These are phyloP conservation scores for Lepus townsendii DNA, from an alignment of 2,797 vertebrate genomes.

Conservation along the genomic window DNA sequence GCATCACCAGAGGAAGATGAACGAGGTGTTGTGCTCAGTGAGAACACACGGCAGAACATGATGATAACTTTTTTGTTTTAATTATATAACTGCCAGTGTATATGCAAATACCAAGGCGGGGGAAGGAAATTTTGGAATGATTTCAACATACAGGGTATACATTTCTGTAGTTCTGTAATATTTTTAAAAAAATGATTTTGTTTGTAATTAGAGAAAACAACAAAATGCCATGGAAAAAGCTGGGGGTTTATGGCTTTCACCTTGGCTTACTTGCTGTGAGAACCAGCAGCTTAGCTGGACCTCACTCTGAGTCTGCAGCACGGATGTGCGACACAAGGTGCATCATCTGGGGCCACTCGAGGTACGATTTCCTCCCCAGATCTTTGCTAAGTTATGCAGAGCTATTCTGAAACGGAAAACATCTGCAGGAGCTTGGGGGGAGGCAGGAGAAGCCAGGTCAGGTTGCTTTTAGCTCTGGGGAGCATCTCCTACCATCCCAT, in stretches of 20 bases:
- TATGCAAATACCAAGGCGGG: background rate
- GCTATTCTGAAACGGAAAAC: background rate
- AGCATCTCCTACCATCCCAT: background rate
- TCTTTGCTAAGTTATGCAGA: background rate
- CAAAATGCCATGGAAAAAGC: background rate
- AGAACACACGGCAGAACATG: background rate
- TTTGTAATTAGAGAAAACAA: constrained; percentile 11
- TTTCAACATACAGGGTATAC: background rate
- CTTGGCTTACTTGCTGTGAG: background rate
- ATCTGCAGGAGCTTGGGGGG: background rate
- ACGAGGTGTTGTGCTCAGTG: background rate
- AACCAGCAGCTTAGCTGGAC: background rate
- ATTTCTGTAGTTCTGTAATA: background rate
- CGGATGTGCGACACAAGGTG: background rate
- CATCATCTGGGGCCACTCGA: background rate
- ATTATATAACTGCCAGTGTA: background rate
- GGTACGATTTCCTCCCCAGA: background rate
- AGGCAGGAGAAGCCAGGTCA: background rate
- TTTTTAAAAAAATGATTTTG: background rate
- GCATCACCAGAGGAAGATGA: background rate
- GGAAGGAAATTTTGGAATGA: background rate
- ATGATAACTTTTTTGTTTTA: background rate
- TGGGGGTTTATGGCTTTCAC: background rate
- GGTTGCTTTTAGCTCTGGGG: background rate
- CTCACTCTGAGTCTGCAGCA: background rate